Base-by-base conservation (phyloP, 2,888 invertebrate species). In the Scaptomyza flava region DNA sequence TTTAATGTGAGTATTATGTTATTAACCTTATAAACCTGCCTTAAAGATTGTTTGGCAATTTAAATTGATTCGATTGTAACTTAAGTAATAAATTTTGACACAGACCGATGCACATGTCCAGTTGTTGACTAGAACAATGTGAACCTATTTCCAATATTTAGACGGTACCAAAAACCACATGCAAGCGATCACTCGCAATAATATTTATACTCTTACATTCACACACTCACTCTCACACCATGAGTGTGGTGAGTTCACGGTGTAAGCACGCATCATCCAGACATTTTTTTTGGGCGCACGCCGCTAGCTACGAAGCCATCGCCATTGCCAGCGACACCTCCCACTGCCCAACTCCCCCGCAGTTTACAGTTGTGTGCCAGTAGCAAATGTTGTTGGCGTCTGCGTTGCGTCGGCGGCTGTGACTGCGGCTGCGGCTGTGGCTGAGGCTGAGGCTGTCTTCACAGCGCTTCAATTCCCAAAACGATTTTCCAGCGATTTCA, bases 401-500 rank as follows among this genome's bases (percentile, higher is more conserved):
- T 46, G 46, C 48, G 48, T 48, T 59, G 62, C 74, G 74, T 57
- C 42, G 70, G n/a, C 78, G 68, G 17, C 65, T 48, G 66, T 17
- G 47, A 34, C 64, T 53, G 65, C 17, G 51, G 46, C 63, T 53
- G 69, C 23, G 4, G 23, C 17, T 17, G 17, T 36, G 53, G 61
- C 68, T 61, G 77, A 23, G 43, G 67, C 71, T 76, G 67, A 63
- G 62, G 66, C 84, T 84, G 84, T 77, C 81, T 86, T 85, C 86
- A 87, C 64, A 70, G 87, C 89, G 87, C 89, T 88, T 89, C 71
- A 68, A 75, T 77, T 89, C 82, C 89, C 90, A 84, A 87, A 85
- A 89, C 84, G 89, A 83, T 89, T 90, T 90, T 79, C 89, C 85
- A 85, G 87, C 91, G 85, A 89, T 90, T 89, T 91, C 79, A 91